Conservation (phyloP, 2,888 invertebrate species). For the Lycia hirtaria region DNA sequence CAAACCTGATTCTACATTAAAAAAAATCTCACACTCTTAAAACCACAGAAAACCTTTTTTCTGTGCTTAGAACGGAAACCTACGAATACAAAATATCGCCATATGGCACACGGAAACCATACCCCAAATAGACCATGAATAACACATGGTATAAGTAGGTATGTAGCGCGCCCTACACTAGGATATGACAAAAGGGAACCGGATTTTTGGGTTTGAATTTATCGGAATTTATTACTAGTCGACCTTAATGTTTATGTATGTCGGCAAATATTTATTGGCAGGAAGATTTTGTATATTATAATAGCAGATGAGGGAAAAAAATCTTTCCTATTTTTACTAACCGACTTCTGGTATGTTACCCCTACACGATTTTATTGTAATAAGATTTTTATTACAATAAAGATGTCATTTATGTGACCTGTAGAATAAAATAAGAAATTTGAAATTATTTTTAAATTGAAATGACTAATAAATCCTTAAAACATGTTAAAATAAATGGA, state of each 20-base stretch:
- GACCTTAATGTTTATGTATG: constrained; percentile 42
- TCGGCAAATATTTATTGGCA: constrained; percentile 39
- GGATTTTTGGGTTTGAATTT: constrained; percentile 54
- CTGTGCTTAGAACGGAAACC: no score
- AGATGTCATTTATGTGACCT: no score
- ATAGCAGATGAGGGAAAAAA: constrained; percentile 10
- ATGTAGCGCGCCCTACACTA: constrained; percentile 30
- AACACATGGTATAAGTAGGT: constrained; percentile 46
- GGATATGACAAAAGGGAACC: constrained; percentile 49
- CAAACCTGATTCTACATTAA: no score
- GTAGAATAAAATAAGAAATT: no score
- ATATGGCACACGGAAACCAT: background rate
- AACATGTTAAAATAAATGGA: no score
- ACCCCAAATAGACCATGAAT: constrained; percentile 42
- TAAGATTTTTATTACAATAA: no score
- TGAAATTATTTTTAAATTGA: no score
- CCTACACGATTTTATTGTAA: no score
- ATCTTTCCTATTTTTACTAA: constrained; percentile 3
- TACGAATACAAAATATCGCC: background rate
- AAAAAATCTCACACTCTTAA: no score
- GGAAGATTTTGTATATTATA: constrained; percentile 32
- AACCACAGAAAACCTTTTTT: no score
- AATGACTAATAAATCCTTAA: no score
- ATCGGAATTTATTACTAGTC: constrained; percentile 50
- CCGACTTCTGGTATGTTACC: no score